Percentiles rank a stretch among this genome's conserved stretches.
These are phyloP conservation scores for Drosophila ezoana DNA, from an alignment of 2,888 invertebrate genomes.

Conservation along the genomic window DNA sequence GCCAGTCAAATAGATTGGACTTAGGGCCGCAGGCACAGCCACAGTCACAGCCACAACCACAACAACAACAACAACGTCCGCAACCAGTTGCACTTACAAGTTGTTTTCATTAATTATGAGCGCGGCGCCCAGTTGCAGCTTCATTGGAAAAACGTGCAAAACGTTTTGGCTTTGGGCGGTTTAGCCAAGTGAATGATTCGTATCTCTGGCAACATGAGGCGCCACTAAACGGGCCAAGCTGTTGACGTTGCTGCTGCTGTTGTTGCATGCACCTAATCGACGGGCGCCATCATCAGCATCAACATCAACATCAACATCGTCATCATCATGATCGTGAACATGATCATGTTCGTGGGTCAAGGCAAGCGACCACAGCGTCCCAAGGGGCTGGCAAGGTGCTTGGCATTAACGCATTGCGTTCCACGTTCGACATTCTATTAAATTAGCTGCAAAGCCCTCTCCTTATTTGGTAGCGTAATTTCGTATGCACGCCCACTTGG, in stretches of 20 bases:
- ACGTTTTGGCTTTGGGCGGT: constrained; percentile 63
- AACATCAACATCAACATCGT: constrained; percentile 21
- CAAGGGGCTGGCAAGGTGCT: constrained; percentile 49
- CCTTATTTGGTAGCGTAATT: constrained; percentile 74
- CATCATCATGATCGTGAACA: constrained; percentile 12
- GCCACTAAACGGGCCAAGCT: constrained; percentile 56
- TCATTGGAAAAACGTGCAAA: constrained; percentile 81
- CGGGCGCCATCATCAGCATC: constrained; percentile 68
- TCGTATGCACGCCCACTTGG: constrained; percentile 75
- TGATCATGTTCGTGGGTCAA: constrained; percentile 66
- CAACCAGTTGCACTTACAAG: constrained; percentile 49
- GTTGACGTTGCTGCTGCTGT: constrained; percentile 40
- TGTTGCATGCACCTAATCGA: constrained; percentile 78
- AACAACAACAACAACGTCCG: constrained; percentile 14
- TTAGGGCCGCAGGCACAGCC: constrained; percentile 13
- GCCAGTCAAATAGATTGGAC: constrained; percentile 40
- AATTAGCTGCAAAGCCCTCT: constrained; percentile 61
- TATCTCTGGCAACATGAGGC: constrained; percentile 64
- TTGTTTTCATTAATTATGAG: constrained; percentile 78
- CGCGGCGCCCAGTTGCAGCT: constrained; percentile 53
- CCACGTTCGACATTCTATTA: constrained; percentile 41
- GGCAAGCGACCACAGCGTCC: constrained; percentile 37
- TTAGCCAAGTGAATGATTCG: constrained; percentile 77
- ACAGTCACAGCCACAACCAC: background rate
- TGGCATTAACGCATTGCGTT: constrained; percentile 75